Base-by-base conservation (phyloP, 2,797 vertebrate genomes). In the Siniperca scherzeri region DNA sequence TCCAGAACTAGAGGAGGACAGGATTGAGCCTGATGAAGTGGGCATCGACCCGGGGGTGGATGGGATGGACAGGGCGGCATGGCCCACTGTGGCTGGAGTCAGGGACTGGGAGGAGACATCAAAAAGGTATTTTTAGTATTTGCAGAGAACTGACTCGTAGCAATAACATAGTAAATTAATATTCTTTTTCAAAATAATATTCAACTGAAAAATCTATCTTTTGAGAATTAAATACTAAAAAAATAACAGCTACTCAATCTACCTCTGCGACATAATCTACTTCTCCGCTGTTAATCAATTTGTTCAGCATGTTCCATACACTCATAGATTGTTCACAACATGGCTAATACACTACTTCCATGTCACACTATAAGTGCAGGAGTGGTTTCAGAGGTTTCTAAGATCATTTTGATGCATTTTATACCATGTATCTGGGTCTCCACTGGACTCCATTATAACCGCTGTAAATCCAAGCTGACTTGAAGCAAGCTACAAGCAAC, bases 1-100 rank as follows among this genome's bases (percentile, higher is more conserved):
- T 73, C 93, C 96, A 2, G 93, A 93, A n/a, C 95, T 92, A 27
- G 94, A 93, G 81, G 85, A 89, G 50, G 89, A 90, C 64, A 94
- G 84, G 57, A 87, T 53, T 0, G 93, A 92, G 76, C 92, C 93
- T 0, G 83, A 74, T 55, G 90, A 88, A 7, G 87, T 85, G 52
- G 95, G 87, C 56, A 90, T 74, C 0, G 89, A 91, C n/a, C 93
- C 91, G 0, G 86, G 87, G 46, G 87, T 82, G 44, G 93, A 85
- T 21, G 95, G 88, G 84, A 92, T 93, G 77, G 95, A 94, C 55
- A 94, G 92, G 74, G 94, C 80, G 1, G 93, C 69, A 50, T 93
- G 91, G 61, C 95, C 91, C 0, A 82, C 82, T 46, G 93, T 88
- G 60, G 84, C 87, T 68, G 95, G 93, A 66, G 94, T 94, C 80